phyloP scores from a whole-genome alignment of 2,113 vertebrate species.

The Protobothrops flavoviridis region DNA sequence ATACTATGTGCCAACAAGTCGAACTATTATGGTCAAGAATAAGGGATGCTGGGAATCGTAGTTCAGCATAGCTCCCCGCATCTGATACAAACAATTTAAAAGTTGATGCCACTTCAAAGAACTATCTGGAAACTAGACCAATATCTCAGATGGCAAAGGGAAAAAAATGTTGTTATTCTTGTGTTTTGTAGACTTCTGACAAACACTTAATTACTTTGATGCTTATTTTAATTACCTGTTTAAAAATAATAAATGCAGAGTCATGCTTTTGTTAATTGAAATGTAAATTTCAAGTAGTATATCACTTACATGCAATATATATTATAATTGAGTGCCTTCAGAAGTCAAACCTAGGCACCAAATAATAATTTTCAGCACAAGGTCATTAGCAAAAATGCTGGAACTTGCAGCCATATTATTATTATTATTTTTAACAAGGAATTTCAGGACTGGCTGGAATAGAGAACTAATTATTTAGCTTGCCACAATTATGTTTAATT shows the following conservation, averaged over 20 bases:
- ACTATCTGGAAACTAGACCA: neutral
- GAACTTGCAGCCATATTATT: neutral
- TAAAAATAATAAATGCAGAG: conserved; percentile 44
- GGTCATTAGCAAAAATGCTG: conserved; percentile 37
- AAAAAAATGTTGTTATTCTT: neutral
- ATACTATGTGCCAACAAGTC: neutral
- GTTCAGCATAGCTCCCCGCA: neutral
- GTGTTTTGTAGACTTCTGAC: neutral
- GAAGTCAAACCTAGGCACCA: conserved; percentile 38
- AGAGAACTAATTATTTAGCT: conserved; percentile 28
- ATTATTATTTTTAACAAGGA: conserved; percentile 9
- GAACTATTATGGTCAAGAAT: neutral
- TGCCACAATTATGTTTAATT: conserved; percentile 44
- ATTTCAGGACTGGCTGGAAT: conserved; percentile 1
- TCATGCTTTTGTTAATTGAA: conserved; percentile 51
- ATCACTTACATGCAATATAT: conserved; percentile 49
- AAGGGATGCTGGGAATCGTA: neutral
- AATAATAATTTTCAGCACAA: conserved; percentile 53
- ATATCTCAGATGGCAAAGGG: neutral
- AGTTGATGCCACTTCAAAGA: neutral
- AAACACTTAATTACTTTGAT: conserved; percentile 37
- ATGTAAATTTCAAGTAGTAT: conserved; percentile 51
- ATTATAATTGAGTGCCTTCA: conserved; percentile 38
- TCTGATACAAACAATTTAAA: neutral
- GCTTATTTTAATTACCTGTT: conserved; percentile 45